A percentile compares a stretch with the other conserved stretches of the same genome.
These are phyloP conservation scores for Catamblyrhynchus diadema DNA, from an alignment of 2,797 vertebrate species.

Conservation along the genomic window DNA sequence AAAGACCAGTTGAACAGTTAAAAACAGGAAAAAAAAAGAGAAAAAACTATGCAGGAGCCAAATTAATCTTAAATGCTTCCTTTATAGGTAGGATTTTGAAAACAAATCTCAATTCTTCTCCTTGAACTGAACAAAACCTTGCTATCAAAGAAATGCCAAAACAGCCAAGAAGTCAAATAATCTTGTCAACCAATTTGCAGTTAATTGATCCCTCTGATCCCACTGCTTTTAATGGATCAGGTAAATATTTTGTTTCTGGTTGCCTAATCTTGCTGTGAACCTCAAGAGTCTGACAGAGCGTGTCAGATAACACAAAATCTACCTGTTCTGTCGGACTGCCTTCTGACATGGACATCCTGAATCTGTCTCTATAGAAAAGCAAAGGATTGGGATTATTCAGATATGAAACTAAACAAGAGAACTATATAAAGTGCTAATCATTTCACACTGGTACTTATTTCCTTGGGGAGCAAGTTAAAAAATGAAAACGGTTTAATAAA, in stretches of 20 bases:
- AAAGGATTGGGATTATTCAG: background rate
- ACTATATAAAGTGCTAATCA: background rate
- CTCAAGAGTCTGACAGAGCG: background rate
- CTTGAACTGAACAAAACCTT: conserved; percentile 21
- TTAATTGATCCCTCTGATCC: conserved; percentile 6
- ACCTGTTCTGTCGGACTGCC: background rate
- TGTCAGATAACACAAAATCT: background rate
- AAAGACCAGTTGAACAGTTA: conserved; percentile 56
- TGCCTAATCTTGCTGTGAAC: background rate
- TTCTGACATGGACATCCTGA: background rate
- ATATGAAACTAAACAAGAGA: background rate
- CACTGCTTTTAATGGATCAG: background rate
- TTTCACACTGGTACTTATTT: background rate
- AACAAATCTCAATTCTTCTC: conserved; percentile 23
- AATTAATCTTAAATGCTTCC: conserved; percentile 34
- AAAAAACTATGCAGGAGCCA: background rate
- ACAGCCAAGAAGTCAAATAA: background rate
- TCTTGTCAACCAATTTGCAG: conserved; percentile 10
- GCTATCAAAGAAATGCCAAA: background rate
- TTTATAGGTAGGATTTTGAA: conserved; percentile 48
- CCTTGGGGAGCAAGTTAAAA: background rate
- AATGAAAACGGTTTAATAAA: background rate
- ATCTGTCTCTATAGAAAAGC: background rate
- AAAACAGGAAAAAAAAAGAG: fast-evolving
- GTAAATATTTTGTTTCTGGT: background rate